Percentiles rank a stretch among this genome's conserved stretches.
These are phyloP conservation scores for Austrofundulus limnaeus DNA, from an alignment of 2,113 vertebrate genomes.

Conservation along the genomic window DNA sequence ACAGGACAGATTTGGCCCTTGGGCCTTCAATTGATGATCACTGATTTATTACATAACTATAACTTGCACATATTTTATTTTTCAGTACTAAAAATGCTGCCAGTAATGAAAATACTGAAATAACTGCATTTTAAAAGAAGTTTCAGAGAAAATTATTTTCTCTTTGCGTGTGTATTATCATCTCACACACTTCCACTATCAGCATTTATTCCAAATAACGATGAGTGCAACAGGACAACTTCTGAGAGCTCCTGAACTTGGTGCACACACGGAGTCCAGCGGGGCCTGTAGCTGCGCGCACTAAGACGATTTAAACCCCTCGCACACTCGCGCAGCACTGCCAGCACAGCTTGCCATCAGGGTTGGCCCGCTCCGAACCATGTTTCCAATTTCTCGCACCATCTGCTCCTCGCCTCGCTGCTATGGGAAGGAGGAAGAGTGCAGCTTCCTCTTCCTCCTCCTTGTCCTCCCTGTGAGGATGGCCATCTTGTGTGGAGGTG, in stretches of 20 bases:
- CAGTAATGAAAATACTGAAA: too few relatives aligned
- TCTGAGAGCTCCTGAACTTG: constrained; percentile 16
- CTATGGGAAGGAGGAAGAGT: constrained; percentile 53
- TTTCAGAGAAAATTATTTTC: not conserved
- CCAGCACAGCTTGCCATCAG: constrained; percentile 73
- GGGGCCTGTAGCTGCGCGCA: constrained; percentile 40
- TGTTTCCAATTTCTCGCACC: constrained; percentile 70
- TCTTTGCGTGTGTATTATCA: not conserved
- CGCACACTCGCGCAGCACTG: constrained; percentile 30
- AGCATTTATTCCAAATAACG: constrained; percentile 11
- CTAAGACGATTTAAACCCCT: constrained; percentile 53
- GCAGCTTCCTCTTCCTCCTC: constrained; percentile 64
- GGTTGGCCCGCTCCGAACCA: constrained; percentile 66
- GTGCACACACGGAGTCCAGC: constrained; percentile 31
- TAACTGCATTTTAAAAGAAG: not conserved
- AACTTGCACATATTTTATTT: too few relatives aligned
- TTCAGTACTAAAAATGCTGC: too few relatives aligned
- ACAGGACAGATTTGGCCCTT: too few relatives aligned
- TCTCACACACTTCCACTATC: constrained; percentile 2
- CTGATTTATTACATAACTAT: too few relatives aligned
- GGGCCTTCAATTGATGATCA: too few relatives aligned
- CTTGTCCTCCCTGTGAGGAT: constrained; percentile 37
- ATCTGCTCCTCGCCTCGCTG: constrained; percentile 68
- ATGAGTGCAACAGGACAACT: constrained; percentile 2
- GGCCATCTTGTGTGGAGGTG: constrained; percentile 70